Percentiles rank a stretch among this genome's conserved stretches.
These are phyloP conservation scores for Hemistola chrysoprasaria DNA, from an alignment of 2,888 invertebrate genomes.

Conservation along the genomic window DNA sequence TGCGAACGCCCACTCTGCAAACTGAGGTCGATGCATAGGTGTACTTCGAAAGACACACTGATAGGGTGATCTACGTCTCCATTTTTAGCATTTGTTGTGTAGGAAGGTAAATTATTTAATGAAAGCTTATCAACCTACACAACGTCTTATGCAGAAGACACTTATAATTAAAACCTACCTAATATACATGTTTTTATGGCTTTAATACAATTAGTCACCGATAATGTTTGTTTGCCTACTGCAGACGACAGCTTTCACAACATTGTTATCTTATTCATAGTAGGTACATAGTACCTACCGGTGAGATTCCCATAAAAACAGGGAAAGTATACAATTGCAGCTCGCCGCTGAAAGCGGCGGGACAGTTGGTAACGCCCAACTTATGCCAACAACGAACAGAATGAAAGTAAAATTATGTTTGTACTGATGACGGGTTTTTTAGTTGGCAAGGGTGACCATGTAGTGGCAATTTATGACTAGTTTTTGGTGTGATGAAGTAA, in stretches of 20 bases:
- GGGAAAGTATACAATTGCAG: conserved; percentile 74
- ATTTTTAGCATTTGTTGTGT: conserved; percentile 20
- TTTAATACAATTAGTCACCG: not conserved
- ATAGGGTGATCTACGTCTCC: conserved; percentile 48
- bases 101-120: conserved; percentile 26
- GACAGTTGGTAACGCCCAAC: conserved; percentile 68
- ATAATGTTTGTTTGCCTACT: not conserved
- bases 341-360: conserved; percentile 56
- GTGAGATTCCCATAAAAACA: conserved; percentile 75
- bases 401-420: conserved; percentile 73
- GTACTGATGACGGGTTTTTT: conserved; percentile 38
- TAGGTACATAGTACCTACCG: conserved; percentile 26
- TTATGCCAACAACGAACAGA: conserved; percentile 51
- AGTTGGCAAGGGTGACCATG: conserved; percentile 27
- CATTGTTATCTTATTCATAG: conserved; percentile 51
- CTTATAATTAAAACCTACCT: conserved; percentile 3
- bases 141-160: no score
- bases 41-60: conserved; percentile 46
- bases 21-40: conserved; percentile 59
- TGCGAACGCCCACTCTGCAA: conserved; percentile 56
- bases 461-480: conserved; percentile 16
- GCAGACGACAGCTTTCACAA: conserved; percentile 45
- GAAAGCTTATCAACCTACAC: conserved; percentile 8
- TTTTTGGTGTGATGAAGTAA: conserved; percentile 19
- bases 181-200: not conserved